Evolutionary conservation across 37 sponge, comb jelly and placozoan species (phyloP).

Genomic region (Bolinopsis microptera): DNA sequence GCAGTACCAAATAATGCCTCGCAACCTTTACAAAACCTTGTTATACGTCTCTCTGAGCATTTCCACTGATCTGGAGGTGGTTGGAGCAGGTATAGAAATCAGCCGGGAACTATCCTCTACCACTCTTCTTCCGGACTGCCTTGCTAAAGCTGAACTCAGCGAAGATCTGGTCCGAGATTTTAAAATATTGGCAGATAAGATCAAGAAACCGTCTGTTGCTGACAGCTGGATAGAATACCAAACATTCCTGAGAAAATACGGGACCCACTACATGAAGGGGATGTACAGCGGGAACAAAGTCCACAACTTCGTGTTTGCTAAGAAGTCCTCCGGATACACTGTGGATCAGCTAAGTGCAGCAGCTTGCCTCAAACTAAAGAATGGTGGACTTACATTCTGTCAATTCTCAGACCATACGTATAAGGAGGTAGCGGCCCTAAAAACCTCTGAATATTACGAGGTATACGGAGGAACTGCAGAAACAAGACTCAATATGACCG

Average conservation of each 20-base stretch:
- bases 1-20: not conserved
- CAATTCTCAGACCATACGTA: constrained; percentile 24
- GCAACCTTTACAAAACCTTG: constrained; percentile 16
- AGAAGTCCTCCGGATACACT: constrained; percentile 32
- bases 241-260: constrained; percentile 53
- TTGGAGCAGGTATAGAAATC: constrained; percentile 45
- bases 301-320: constrained; percentile 27
- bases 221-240: constrained; percentile 59
- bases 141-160: not conserved
- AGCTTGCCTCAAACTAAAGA: constrained; percentile 45
- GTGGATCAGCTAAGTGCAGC: not conserved
- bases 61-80: not conserved
- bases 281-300: constrained; percentile 34
- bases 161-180: constrained; percentile 29
- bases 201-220: not conserved
- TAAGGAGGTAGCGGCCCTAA: not conserved
- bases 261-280: constrained; percentile 46
- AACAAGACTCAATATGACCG: constrained; percentile 45
- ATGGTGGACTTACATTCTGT: constrained; percentile 64
- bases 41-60: constrained; percentile 34
- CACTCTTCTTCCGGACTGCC: not conserved
- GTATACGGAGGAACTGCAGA: constrained; percentile 59
- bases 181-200: not conserved
- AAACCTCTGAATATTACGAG: constrained; percentile 1
- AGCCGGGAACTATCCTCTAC: not conserved